A percentile compares a stretch with the other conserved stretches of the same genome.
Conservation (phyloP, 2,888 invertebrate species). For the Phaonia tiefii region DNA sequence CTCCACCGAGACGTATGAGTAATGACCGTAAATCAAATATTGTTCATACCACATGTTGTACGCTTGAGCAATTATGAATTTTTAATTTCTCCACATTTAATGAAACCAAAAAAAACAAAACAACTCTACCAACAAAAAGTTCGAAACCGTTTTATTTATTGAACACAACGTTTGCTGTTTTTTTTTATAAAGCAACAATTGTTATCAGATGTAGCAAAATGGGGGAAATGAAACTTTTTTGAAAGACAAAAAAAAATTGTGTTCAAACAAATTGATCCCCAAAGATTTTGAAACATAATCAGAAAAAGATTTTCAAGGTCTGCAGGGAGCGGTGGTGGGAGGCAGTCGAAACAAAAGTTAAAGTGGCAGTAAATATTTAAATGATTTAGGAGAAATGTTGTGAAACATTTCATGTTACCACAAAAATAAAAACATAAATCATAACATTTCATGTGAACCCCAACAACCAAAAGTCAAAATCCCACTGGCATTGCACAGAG, state of each 20-base stretch:
- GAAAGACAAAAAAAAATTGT: neutral
- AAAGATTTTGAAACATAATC: neutral
- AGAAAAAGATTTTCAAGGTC: neutral
- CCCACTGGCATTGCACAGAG: constrained; percentile 3
- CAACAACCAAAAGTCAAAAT: constrained; percentile 14
- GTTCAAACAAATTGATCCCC: constrained; percentile 30
- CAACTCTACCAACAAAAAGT: too few species aligned
- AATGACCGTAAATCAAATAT: too few species aligned
- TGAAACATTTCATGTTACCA: neutral
- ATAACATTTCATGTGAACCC: constrained; percentile 10
- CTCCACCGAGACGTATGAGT: too few species aligned
- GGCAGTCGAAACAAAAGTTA: neutral
- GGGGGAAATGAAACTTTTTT: neutral
- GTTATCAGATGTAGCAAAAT: constrained; percentile 17
- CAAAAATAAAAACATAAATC: constrained; percentile 20
- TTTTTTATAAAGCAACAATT: constrained; percentile 40
- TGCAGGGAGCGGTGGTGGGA: neutral
- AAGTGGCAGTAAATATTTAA: too few species aligned
- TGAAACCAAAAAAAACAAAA: neutral
- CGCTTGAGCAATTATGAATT: neutral
- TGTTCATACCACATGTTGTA: too few species aligned
- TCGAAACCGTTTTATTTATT: constrained; percentile 18
- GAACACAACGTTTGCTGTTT: constrained; percentile 2
- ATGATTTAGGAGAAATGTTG: neutral
- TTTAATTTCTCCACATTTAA: neutral